Conservation (phyloP, 2,113 vertebrate genomes). For the Carassius carassius region DNA sequence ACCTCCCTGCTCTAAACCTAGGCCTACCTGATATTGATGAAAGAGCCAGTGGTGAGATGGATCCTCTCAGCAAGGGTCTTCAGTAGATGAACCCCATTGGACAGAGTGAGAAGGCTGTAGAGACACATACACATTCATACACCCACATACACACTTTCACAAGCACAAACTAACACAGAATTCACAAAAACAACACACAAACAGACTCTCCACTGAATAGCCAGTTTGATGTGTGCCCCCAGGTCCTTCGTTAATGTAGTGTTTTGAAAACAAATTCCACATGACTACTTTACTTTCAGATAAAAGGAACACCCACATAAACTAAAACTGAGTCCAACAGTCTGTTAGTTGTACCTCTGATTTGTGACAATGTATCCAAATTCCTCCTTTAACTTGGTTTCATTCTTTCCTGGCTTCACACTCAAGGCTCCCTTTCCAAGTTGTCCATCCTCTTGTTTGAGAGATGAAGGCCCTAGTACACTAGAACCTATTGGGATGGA, state of each 20-base stretch:
- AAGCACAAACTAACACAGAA: conserved; percentile 40
- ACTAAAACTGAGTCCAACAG: not conserved
- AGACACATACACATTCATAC: conserved; percentile 56
- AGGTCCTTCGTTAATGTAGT: not conserved
- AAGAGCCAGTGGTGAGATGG: conserved; percentile 79
- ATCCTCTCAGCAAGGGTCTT: conserved; percentile 82
- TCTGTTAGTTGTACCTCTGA: conserved; percentile 77
- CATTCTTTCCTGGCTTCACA: conserved; percentile 16
- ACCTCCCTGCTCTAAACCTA: conserved; percentile 23
- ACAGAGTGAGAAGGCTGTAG: conserved; percentile 83
- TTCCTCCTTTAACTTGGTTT: conserved; percentile 66
- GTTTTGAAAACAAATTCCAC: conserved; percentile 7
- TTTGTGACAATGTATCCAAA: conserved; percentile 89
- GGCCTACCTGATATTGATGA: conserved; percentile 88
- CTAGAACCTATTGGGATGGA: conserved; percentile 25
- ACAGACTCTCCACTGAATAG: conserved; percentile 43
- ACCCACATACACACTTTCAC: conserved; percentile 25
- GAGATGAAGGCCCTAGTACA: not conserved
- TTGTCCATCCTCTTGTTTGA: conserved; percentile 32
- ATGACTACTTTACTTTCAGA: not conserved
- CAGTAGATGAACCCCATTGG: conserved; percentile 80
- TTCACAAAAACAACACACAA: conserved; percentile 30
- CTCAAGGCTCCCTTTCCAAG: conserved; percentile 40
- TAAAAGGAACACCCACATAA: conserved; percentile 22
- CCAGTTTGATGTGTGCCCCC: not conserved